Conservation (phyloP, 2,113 vertebrate genomes). For the Lagopus leucura region DNA sequence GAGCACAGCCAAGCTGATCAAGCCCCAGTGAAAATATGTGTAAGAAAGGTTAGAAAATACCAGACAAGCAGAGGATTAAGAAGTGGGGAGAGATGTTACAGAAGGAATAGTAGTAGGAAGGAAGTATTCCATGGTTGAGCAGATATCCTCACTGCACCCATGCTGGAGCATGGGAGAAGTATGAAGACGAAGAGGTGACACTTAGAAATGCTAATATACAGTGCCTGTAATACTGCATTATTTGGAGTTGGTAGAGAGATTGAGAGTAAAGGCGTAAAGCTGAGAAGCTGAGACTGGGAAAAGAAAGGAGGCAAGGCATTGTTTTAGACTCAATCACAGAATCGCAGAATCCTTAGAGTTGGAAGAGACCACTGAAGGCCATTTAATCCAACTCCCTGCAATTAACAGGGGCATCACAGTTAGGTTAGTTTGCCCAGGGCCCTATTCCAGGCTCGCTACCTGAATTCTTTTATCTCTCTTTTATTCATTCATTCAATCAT, state of each 20-base stretch:
- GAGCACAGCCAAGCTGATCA: background rate
- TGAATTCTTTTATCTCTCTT: background rate
- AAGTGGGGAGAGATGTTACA: background rate
- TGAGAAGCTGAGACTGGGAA: background rate
- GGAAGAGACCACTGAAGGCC: too few relatives aligned
- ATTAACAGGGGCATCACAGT: too few relatives aligned
- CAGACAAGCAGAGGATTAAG: background rate
- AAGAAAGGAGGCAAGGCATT: fast-evolving
- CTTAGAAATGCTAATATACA: fast-evolving
- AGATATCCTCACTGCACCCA: background rate
- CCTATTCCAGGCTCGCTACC: background rate
- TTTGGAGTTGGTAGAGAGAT: fast-evolving
- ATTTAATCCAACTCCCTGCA: too few relatives aligned
- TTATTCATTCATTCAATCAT: too few relatives aligned
- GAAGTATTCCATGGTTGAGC: background rate
- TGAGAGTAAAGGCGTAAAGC: background rate
- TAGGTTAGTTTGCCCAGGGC: too few relatives aligned
- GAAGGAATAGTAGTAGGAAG: fast-evolving
- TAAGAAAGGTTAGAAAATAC: background rate
- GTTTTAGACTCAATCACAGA: background rate
- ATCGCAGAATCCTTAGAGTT: too few relatives aligned
- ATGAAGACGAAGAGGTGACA: fast-evolving
- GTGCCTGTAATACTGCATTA: background rate
- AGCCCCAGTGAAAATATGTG: background rate
- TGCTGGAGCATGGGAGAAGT: fast-evolving